Conservation (phyloP, 2,888 invertebrate genomes). For the Theretra japonica region DNA sequence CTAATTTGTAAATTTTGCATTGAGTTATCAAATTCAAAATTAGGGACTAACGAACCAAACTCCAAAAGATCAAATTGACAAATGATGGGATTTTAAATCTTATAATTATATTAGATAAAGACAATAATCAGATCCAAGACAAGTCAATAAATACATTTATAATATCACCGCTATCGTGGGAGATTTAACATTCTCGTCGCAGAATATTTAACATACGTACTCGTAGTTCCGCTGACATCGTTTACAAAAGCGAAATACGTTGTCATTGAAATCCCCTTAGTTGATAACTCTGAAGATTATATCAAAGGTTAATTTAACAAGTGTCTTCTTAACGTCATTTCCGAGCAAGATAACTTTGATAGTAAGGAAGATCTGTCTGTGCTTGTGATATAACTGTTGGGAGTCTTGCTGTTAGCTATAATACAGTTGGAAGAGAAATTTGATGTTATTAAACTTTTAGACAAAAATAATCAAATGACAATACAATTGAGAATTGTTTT, state of each 20-base stretch:
- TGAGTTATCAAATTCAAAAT: too few relatives aligned
- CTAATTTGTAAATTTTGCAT: too few relatives aligned
- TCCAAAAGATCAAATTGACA: too few relatives aligned
- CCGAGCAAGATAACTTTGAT: background rate
- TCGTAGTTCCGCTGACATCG: too few relatives aligned
- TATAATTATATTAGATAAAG: background rate
- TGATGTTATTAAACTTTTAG: too few relatives aligned
- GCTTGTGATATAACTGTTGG: too few relatives aligned
- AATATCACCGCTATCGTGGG: background rate
- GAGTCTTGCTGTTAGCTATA: too few relatives aligned
- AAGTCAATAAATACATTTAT: background rate
- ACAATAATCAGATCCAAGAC: background rate
- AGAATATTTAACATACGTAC: background rate
- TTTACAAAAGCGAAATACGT: background rate
- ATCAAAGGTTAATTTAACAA: conserved; percentile 1
- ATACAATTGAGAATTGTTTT: too few relatives aligned
- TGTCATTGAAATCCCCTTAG: background rate
- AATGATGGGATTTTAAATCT: background rate
- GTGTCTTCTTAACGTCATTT: background rate
- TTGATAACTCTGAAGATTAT: background rate
- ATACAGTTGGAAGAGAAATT: too few relatives aligned
- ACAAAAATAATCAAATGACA: too few relatives aligned
- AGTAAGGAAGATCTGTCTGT: background rate
- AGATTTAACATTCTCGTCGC: background rate
- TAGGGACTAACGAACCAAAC: too few relatives aligned